Conservation (phyloP, 1,140 invertebrate genomes). For the Eulimnadia texana region DNA sequence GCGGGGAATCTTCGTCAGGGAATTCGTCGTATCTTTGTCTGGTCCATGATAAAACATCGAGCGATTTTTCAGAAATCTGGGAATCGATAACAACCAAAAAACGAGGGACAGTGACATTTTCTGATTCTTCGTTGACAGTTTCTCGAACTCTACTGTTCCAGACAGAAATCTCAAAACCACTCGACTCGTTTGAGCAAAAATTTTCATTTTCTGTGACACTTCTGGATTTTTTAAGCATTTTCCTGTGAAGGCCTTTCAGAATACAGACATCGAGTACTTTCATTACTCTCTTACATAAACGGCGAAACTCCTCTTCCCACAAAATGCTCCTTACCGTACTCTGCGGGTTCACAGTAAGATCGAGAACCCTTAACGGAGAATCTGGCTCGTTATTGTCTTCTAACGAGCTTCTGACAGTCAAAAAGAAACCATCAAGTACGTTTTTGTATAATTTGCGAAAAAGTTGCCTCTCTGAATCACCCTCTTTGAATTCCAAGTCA, state of each 20-base stretch:
- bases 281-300: constrained; percentile 4
- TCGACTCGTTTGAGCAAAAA: neutral
- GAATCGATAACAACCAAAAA: constrained; percentile 9
- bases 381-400: neutral
- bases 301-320: constrained; percentile 12
- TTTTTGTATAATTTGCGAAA: constrained; percentile 11
- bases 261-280: constrained; percentile 13
- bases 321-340: constrained; percentile 3
- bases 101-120: constrained; percentile 1
- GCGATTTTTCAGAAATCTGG: constrained; percentile 13
- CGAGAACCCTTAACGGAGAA: neutral
- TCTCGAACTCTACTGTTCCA: neutral
- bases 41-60: constrained; percentile 8
- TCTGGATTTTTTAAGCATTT: neutral
- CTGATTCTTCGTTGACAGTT: neutral
- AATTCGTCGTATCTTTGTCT: constrained; percentile 12
- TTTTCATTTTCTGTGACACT: neutral
- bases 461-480: constrained; percentile 5
- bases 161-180: neutral
- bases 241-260: constrained; percentile 1
- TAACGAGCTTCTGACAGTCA: neutral
- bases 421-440: constrained; percentile 11
- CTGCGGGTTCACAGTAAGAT: neutral
- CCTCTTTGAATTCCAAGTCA: constrained; percentile 9
- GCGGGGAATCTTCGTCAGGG: neutral